Conservation (phyloP, 2,888 invertebrate genomes). For the Alitta virens region DNA sequence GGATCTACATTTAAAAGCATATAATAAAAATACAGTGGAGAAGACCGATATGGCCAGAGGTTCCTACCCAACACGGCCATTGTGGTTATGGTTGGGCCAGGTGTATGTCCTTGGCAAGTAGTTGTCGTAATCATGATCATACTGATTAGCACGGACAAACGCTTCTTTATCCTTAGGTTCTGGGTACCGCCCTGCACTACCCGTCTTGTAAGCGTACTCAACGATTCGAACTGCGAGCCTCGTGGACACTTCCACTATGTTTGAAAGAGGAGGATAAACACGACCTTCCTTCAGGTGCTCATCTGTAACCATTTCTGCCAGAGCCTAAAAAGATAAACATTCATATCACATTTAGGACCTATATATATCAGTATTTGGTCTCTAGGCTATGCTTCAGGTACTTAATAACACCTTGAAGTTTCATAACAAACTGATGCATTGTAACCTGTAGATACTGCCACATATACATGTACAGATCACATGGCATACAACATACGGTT, state of each 20-base stretch:
- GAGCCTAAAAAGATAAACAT: slow-evolving; percentile 33
- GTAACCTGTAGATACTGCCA: too few relatives aligned
- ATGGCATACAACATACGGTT: too few relatives aligned
- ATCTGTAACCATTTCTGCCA: slow-evolving; percentile 77
- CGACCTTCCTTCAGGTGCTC: slow-evolving; percentile 79
- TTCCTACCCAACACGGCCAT: too few relatives aligned
- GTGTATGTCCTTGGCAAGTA: slow-evolving; percentile 56
- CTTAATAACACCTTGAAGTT: too few relatives aligned
- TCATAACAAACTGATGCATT: too few relatives aligned
- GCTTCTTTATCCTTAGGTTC: slow-evolving; percentile 59
- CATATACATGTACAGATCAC: too few relatives aligned
- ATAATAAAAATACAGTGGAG: too few relatives aligned
- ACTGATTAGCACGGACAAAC: slow-evolving; percentile 52
- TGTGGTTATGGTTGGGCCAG: slow-evolving; percentile 37
- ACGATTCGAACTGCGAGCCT: slow-evolving; percentile 79
- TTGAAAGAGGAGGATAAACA: slow-evolving; percentile 83
- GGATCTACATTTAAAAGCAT: too few relatives aligned
- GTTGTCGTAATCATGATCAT: slow-evolving; percentile 56
- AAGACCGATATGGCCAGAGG: too few relatives aligned
- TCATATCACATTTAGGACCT: too few relatives aligned
- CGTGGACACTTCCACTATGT: slow-evolving; percentile 81
- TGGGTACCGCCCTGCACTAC: slow-evolving; percentile 59
- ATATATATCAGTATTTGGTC: too few relatives aligned
- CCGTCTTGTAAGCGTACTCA: slow-evolving; percentile 70
- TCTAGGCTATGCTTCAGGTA: too few relatives aligned